phyloP scores from a whole-genome alignment of 1,140 invertebrate genomes.

The Drosophila setifemur region DNA sequence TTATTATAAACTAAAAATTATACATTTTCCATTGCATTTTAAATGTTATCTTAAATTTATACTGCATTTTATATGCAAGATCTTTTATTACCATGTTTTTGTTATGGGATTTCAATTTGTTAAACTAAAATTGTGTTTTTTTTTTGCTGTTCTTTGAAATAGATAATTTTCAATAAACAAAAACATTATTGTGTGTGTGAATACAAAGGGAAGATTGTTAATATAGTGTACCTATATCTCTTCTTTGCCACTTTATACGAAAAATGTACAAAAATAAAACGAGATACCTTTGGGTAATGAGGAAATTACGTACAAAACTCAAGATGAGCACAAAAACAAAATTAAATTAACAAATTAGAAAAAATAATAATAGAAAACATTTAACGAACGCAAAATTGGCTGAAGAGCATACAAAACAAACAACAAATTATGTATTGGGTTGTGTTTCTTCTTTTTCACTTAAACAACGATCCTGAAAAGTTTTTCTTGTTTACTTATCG shows the following conservation, averaged over 20 bases:
- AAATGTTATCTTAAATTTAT: conserved; percentile 67
- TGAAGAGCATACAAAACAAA: conserved; percentile 25
- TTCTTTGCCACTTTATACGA: conserved; percentile 52
- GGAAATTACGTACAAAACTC: conserved; percentile 48
- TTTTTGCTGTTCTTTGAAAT: conserved; percentile 53
- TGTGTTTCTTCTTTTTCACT: conserved; percentile 7
- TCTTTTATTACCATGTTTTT: conserved; percentile 60
- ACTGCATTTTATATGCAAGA: conserved; percentile 44
- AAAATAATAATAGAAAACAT: conserved; percentile 36
- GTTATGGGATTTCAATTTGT: conserved; percentile 9
- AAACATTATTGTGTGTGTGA: too few relatives aligned
- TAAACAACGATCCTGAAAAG: conserved; percentile 13
- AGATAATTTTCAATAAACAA: conserved; percentile 43
- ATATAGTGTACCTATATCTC: conserved; percentile 29
- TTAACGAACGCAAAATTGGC: conserved; percentile 47
- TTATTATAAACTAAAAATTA: conserved; percentile 70
- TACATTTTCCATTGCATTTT: conserved; percentile 59
- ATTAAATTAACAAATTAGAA: conserved; percentile 70
- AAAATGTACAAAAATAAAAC: conserved; percentile 62
- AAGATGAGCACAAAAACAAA: conserved; percentile 66
- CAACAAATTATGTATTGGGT: conserved; percentile 19
- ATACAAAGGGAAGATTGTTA: conserved; percentile 62
- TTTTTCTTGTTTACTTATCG: conserved; percentile 15
- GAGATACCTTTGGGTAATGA: conserved; percentile 5
- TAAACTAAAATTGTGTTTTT: conserved; percentile 9